Base-by-base conservation (phyloP, 1,140 invertebrate species). In the Drosophila bifasciata region DNA sequence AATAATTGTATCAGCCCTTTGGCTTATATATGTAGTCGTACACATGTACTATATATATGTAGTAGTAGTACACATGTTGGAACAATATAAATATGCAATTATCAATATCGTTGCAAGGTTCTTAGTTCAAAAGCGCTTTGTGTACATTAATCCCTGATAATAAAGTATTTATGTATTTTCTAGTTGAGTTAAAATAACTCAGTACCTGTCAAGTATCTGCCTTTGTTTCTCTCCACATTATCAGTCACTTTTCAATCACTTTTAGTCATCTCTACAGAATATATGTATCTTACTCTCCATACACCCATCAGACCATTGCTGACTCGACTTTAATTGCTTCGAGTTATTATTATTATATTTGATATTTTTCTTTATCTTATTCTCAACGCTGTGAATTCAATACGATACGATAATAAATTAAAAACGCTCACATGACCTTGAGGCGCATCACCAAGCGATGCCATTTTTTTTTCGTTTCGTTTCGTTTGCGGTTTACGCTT, bases 361-460 rank as follows among this genome's bases (percentile, higher is more conserved):
- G 28, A 41, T 64, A 74, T 66, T 66, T 57, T 58, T 52, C 39
- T 57, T 74, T 57, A 66, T 64, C 46, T 74, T 23, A 58, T 67
- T 68, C 48, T 67, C 62, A 67, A 67, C 64, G 62, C 62, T 43
- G 62, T 46, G 64, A 68, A 67, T 68, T 68, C 49, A 67, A 68
- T 55, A 67, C 62, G 50, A 66, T 45, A n/a, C n/a, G n/a, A n/a
- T n/a, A n/a, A n/a, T n/a, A n/a, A n/a, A n/a, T n/a, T n/a, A 57
- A 60, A 67, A 75, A 61, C 68, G 45, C 45, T 60, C 40, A 36
- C 45, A 11, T 76, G 73, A 76, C 73, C 73, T 76, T 76, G 73
- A 6, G 43, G 53, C 46, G 49, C 52, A 49, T 53, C 32, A 13
- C 11, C 61, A 50, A 74, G 53, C 64, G 62, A 46, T 68, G 41